Percentiles rank a stretch among this genome's conserved stretches.
Conservation (phyloP, 2,797 vertebrate genomes). For the Amblyraja radiata region DNA sequence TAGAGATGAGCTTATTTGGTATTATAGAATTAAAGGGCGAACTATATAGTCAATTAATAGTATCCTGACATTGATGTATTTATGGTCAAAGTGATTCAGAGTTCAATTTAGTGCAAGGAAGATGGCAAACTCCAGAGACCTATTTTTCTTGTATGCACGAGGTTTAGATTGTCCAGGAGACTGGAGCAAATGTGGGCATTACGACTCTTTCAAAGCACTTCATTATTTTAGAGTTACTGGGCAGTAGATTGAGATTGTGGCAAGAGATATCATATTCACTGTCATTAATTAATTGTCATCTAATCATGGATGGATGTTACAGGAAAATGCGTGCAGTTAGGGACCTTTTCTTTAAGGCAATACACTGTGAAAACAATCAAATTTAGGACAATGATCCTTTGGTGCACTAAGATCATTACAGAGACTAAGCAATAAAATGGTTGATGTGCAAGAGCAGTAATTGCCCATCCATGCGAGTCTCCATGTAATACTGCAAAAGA, state of each 20-base stretch:
- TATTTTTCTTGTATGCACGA: too few relatives aligned
- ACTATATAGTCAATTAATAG: too few relatives aligned
- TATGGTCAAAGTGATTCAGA: too few relatives aligned
- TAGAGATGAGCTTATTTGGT: too few relatives aligned
- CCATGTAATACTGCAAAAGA: background rate
- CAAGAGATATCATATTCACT: background rate
- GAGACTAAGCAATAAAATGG: background rate
- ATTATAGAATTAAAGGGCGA: too few relatives aligned
- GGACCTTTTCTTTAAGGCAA: background rate
- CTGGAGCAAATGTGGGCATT: too few relatives aligned
- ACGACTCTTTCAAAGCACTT: too few relatives aligned
- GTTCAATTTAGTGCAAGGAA: too few relatives aligned
- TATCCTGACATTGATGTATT: too few relatives aligned
- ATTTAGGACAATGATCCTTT: background rate
- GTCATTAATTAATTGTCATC: background rate
- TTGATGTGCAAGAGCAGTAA: background rate
- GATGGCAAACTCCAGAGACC: too few relatives aligned
- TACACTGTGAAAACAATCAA: background rate
- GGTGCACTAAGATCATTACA: background rate
- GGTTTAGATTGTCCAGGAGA: too few relatives aligned
- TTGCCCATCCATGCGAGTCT: background rate
- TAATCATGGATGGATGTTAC: background rate
- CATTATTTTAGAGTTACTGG: too few relatives aligned
- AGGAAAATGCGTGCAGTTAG: background rate
- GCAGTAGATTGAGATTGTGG: background rate